Evolutionary conservation across 2,888 invertebrate species (phyloP), one percentile per base, ranked within the genome.

Genomic region (Aporophyla lueneburgensis): DNA sequence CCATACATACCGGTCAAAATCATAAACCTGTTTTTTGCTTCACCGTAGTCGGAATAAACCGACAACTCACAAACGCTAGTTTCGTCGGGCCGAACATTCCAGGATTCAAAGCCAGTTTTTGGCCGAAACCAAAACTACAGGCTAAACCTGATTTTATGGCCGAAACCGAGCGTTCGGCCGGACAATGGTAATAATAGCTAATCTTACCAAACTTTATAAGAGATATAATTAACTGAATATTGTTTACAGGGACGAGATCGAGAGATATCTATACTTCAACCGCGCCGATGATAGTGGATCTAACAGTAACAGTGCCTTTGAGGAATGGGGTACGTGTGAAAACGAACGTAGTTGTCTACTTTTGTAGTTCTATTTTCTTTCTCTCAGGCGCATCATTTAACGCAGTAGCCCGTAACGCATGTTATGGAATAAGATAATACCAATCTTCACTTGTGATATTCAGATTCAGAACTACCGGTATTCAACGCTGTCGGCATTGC

Each of bases 241-340:
- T 80, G 5, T 27, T 51, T 56, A 40, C 75, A 81, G 81, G 59
- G 27, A 70, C 75, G 51, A 74, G 5, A 56, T 40, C 43, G 56
- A 27, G 27, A 2, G 51, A 27, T 61, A 43, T 59, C 12, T 16
- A 46, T 67, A 56, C 75, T 0, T 0, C 43, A 16, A 53, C 66
- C 16, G 51, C 76, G 68, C 76, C 12, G 24, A 43, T 82, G 83
- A 78, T 65, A 80, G 80, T 80, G 78, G 80, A 80, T 83, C 77
- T 80, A 12, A 80, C 80, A 56, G 49, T 80, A 83, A 83, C 43
- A 46, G 43, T 51, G 70, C 53, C 83, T 21, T 51, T 78, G 83
- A 65, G 12, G 70, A 83, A 14, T 83, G 78, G 70, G 80, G 80
- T 80, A 46, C 19, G 80, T 80, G 51, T 43, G 14, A 58, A 76